Base-by-base conservation (phyloP, 2,113 vertebrate genomes). In the Saguinus midas region DNA sequence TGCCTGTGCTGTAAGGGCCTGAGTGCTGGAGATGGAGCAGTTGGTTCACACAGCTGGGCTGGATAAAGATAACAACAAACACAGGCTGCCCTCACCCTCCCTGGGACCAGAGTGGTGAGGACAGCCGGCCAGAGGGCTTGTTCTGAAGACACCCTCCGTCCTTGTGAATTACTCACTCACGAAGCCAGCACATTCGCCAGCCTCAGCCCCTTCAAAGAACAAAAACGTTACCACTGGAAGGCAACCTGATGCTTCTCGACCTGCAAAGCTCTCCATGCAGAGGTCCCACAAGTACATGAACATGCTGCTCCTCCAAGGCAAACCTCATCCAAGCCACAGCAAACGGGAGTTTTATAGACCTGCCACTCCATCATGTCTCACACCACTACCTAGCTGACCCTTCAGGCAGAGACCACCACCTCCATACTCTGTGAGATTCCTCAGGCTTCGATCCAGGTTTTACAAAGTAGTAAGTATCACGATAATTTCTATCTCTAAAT, bases 401-500 rank as follows among this genome's bases (percentile, higher is more conserved):
- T 89, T 2, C 29, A 37, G 23, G 37, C 10, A 52, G 16, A 66
- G 43, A 48, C 6, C 2, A 3, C 2, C 25, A 23, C 37, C 29
- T 50, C n/a, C 29, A 25, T 5, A 4, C 25, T 70, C 25, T 16
- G 18, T 1, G 9, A 82, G 35, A 23, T 48, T 88, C 40, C 21
- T 76, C 27, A 20, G 37, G 50, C 27, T 72, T 80, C 50, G 32
- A 17, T n/a, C 32, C 35, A 21, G 70, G 35, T 86, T 96, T 91
- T 83, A 78, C 45, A 91, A 87, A 94, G 83, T 48, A 78, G 70
- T 9, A 84, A 79, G 16, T 4, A 82, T 35, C 48, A 73, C 27
- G 4, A 52, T 96, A 55, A 96, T 95, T 96, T 90, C 88, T 94
- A 81, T 82, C 64, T 93, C 66, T 87, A 92, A 95, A 97, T 96